Evolutionary conservation across 2,797 vertebrate genomes (phyloP).

Genomic region (Heterohyrax brucei): DNA sequence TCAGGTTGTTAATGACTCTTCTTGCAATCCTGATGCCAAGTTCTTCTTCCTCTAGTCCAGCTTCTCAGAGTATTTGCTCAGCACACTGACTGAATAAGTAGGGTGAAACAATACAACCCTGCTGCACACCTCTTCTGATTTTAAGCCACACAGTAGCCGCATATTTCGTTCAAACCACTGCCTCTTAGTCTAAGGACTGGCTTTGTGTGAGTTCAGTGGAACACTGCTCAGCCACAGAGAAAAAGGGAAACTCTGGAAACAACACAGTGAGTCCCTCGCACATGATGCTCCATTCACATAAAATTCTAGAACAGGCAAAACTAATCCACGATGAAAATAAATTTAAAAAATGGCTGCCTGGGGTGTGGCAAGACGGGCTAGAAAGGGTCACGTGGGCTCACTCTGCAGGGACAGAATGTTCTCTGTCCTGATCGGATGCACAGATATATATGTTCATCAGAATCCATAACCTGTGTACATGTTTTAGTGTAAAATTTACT

Average conservation of each 20-base stretch:
- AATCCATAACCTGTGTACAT: not conserved
- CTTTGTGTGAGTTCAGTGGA: not conserved
- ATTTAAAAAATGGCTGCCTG: not conserved
- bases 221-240: fast-evolving
- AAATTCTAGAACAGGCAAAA: not conserved
- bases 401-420: fast-evolving
- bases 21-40: not conserved
- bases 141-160: not conserved
- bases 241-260: not conserved
- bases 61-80: not conserved
- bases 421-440: not conserved
- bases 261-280: not conserved
- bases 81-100: not conserved
- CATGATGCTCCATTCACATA: fast-evolving
- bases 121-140: not conserved
- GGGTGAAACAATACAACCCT: not conserved
- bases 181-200: not conserved
- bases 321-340: not conserved
- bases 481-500: fast-evolving
- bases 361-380: not conserved
- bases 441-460: fast-evolving
- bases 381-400: too few species aligned
- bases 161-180: not conserved
- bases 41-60: not conserved
- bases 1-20: not conserved